Evolutionary conservation across 2,797 vertebrate genomes (phyloP).

Genomic region (Anabacerthia variegaticeps): DNA sequence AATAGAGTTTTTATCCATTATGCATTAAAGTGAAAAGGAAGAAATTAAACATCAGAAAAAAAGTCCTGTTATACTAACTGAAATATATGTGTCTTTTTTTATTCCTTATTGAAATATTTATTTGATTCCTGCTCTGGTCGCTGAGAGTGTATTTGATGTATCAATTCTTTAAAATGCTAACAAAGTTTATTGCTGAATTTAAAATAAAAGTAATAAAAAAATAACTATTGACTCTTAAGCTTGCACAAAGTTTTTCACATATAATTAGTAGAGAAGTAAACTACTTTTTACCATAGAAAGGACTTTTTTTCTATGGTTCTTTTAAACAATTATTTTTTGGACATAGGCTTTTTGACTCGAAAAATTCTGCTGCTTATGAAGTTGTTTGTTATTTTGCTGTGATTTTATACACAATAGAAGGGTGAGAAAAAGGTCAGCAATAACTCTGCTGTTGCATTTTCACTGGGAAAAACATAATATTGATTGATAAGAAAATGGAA

Average conservation of each 20-base stretch:
- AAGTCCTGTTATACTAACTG: not conserved
- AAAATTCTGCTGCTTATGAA: conserved; percentile 78
- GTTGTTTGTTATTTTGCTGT: conserved; percentile 88
- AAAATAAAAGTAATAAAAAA: not conserved
- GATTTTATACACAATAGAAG: conserved; percentile 83
- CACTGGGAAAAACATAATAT: conserved; percentile 87
- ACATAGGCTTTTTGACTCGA: conserved; percentile 55
- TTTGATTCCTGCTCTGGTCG: not conserved
- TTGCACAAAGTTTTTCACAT: not conserved
- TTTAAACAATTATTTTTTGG: conserved; percentile 61
- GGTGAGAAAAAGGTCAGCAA: conserved; percentile 92
- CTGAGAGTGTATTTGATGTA: not conserved
- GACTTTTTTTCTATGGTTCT: conserved; percentile 7
- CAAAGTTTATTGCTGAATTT: conserved; percentile 9
- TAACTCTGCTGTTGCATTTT: conserved; percentile 88
- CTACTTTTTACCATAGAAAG: conserved; percentile 4
- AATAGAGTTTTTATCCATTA: not conserved
- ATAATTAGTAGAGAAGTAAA: conserved; percentile 7
- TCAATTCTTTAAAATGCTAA: conserved; percentile 20
- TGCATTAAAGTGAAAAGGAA: not conserved
- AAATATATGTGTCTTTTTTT: not conserved
- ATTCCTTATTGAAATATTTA: not conserved
- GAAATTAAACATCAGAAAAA: not conserved
- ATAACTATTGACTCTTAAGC: not conserved
- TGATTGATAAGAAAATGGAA: conserved; percentile 92